phyloP scores from a whole-genome alignment of 1,140 invertebrate genomes.

The Plutomurus gul region DNA sequence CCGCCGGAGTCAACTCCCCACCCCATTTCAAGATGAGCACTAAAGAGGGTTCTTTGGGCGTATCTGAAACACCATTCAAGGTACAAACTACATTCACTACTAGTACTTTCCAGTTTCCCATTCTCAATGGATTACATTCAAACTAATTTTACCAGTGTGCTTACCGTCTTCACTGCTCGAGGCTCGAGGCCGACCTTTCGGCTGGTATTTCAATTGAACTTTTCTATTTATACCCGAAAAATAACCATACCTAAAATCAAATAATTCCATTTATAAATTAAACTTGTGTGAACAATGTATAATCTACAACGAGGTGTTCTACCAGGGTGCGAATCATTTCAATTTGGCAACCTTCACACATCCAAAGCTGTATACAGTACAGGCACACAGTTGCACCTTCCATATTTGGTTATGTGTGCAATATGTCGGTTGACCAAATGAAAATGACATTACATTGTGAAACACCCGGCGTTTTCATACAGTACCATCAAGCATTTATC shows the following conservation, averaged over 20 bases:
- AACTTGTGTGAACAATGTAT: too few relatives aligned
- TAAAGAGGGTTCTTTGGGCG: constrained; percentile 81
- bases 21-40: constrained; percentile 99
- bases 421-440: too few relatives aligned
- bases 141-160: not conserved
- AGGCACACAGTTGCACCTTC: too few relatives aligned
- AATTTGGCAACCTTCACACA: too few relatives aligned
- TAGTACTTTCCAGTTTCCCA: not conserved
- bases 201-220: constrained; percentile 99
- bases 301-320: too few relatives aligned
- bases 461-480: too few relatives aligned
- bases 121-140: not conserved
- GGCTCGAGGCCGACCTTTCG: constrained; percentile 85
- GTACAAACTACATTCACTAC: not conserved
- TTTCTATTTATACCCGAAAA: constrained; percentile 99
- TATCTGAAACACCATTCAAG: constrained; percentile 65
- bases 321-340: too few relatives aligned
- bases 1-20: constrained; percentile 97
- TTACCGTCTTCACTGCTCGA: constrained; percentile 94
- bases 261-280: constrained; percentile 31
- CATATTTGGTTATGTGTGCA: too few relatives aligned
- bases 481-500: too few relatives aligned
- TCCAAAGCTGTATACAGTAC: too few relatives aligned
- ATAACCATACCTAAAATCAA: constrained; percentile 88
- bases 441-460: too few relatives aligned